Base-by-base conservation (phyloP, 2,113 vertebrate genomes). In the Nothobranchius furzeri region DNA sequence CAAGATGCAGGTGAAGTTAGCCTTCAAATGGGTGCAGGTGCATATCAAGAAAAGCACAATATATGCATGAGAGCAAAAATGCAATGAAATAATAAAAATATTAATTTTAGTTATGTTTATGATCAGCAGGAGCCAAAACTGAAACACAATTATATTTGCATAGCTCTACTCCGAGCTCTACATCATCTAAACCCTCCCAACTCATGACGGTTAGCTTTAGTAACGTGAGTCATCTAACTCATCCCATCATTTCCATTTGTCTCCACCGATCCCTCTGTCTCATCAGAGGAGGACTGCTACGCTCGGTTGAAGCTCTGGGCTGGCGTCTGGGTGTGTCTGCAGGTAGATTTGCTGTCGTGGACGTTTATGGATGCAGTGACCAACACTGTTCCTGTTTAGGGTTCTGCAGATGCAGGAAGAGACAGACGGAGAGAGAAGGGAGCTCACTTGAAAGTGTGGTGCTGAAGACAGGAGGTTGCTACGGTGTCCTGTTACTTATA, bases 321-420 rank as follows among this genome's bases (percentile, higher is more conserved):
- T 55, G 61, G 58, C 59, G 72, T 67, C 68, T 66, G 62, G 72
- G 47, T 43, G 70, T 64, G 68, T 77, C 60, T 12, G 55, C 12
- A 0, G 45, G 50, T 59, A 70, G 79, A 82, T 81, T 82, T 77
- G 79, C 83, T 79, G 71, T 65, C 63, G 40, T 57, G 56, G 81
- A 75, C 46, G 42, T 76, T 87, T 78, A 85, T 54, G 60, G 67
- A 35, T 0, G 9, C 60, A 4, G 74, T 72, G 79, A 61, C 65
- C 80, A 79, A 65, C 30, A 51, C 78, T 81, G 73, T 64, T 75
- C 52, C 68, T 15, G 71, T 81, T 85, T 49, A 50, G 79, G 62
- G 49, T 7, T 0, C 47, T 14, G 51, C 20, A 47, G 60, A 35
- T 35, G 35, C 43, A 5, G 49, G 53, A 46, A 46, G 43, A 64